Evolutionary conservation across 2,113 vertebrate species (phyloP).

Genomic region (Recurvirostra avosetta): DNA sequence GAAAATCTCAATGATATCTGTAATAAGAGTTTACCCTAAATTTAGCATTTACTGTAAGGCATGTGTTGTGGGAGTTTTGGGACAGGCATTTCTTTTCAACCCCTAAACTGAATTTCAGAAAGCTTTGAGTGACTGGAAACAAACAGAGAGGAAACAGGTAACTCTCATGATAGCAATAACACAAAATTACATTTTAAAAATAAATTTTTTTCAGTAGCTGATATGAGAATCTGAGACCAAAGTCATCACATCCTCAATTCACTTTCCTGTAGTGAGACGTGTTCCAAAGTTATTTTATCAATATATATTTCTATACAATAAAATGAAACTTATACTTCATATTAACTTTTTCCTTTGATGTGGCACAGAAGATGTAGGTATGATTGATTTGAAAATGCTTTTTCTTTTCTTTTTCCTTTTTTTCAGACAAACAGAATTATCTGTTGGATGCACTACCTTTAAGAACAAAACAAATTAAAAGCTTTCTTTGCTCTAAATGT

Average conservation of each 20-base stretch:
- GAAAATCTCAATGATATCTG: not conserved
- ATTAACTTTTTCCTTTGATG: not conserved
- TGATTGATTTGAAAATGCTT: not conserved
- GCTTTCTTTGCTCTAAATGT: not conserved
- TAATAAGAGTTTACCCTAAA: not conserved
- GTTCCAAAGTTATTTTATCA: not conserved
- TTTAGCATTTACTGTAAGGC: not conserved
- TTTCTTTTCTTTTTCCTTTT: not conserved
- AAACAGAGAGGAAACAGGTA: not conserved
- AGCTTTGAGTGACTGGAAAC: not conserved
- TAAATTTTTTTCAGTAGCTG: not conserved
- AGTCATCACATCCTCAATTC: not conserved
- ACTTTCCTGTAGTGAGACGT: not conserved
- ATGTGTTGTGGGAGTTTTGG: not conserved
- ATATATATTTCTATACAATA: not conserved
- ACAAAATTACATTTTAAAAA: not conserved
- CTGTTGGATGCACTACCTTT: not conserved
- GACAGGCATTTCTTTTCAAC: not conserved
- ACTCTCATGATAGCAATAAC: not conserved
- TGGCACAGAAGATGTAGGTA: not conserved
- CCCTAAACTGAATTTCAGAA: not conserved
- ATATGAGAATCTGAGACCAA: not conserved
- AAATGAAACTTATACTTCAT: not conserved
- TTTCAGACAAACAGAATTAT: not conserved
- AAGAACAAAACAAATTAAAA: not conserved